Evolutionary conservation across 2,888 invertebrate genomes (phyloP).

Genomic region (Entomobrya proxima): DNA sequence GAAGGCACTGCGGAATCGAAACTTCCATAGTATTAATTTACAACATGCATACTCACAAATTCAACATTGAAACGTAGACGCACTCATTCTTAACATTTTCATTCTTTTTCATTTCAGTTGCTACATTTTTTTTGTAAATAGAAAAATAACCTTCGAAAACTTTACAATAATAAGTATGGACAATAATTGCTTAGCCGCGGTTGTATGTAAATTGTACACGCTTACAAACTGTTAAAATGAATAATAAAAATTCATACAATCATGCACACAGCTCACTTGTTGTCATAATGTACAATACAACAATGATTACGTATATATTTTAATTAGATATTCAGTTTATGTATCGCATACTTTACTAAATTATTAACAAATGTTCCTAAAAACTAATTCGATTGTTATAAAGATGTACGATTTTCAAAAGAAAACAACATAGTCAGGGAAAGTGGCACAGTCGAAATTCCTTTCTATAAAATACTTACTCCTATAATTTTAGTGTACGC

Average conservation of each 20-base stretch:
- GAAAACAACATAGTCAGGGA: not conserved
- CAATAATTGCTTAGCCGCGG: not conserved
- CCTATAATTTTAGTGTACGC: not conserved
- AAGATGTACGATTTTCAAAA: not conserved
- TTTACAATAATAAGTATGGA: conserved; percentile 9
- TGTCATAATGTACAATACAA: not conserved
- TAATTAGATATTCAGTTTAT: not conserved
- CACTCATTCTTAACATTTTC: too few species aligned
- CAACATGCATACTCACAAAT: too few species aligned
- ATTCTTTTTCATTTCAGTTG: not conserved
- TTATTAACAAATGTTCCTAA: not conserved
- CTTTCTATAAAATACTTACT: not conserved
- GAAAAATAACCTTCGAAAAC: conserved; percentile 22
- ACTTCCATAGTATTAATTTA: too few species aligned
- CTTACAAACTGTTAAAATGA: not conserved
- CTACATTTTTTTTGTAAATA: not conserved
- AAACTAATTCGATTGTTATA: not conserved
- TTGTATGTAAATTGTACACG: too few species aligned
- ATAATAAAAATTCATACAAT: not conserved
- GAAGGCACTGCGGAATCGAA: conserved; percentile 29
- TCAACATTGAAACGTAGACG: too few species aligned
- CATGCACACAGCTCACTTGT: not conserved
- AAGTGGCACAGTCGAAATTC: conserved; percentile 40
- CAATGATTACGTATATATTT: not conserved
- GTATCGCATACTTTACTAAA: too few species aligned